Evolutionary conservation across 1,140 invertebrate species (phyloP).

Genomic region (Lepidotrigona ventralis): DNA sequence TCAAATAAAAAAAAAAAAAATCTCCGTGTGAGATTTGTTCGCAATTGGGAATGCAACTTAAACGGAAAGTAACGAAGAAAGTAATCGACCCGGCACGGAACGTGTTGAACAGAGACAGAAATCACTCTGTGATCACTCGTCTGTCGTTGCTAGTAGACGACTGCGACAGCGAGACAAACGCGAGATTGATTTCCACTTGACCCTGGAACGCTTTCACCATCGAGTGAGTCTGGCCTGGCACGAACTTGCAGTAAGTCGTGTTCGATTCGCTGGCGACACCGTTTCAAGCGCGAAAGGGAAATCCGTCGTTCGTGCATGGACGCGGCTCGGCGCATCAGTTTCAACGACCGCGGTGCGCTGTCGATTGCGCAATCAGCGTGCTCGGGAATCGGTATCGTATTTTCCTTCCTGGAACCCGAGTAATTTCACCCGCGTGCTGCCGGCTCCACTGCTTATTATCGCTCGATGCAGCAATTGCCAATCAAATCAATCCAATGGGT

Average conservation of each 20-base stretch:
- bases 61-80: too few relatives aligned
- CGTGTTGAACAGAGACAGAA: too few relatives aligned
- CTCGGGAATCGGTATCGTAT: background rate
- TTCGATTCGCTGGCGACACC: slow-evolving; percentile 22
- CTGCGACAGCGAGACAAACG: background rate
- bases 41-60: too few relatives aligned
- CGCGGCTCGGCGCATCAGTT: background rate
- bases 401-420: background rate
- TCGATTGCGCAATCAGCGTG: slow-evolving; percentile 7
- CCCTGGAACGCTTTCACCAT: slow-evolving; percentile 5
- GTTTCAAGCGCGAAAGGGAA: slow-evolving; percentile 35
- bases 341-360: background rate
- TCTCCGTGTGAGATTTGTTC: too few relatives aligned
- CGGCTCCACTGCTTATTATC: too few relatives aligned
- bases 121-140: too few relatives aligned
- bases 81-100: too few relatives aligned
- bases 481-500: background rate
- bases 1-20: too few relatives aligned
- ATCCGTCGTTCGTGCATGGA: background rate
- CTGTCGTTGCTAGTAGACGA: background rate
- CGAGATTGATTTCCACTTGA: slow-evolving; percentile 33
- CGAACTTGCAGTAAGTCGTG: background rate
- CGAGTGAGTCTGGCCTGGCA: background rate
- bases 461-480: background rate
- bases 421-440: too few relatives aligned